Conservation (phyloP, 2,797 vertebrate species). For the Hapalemur alaotrensis region DNA sequence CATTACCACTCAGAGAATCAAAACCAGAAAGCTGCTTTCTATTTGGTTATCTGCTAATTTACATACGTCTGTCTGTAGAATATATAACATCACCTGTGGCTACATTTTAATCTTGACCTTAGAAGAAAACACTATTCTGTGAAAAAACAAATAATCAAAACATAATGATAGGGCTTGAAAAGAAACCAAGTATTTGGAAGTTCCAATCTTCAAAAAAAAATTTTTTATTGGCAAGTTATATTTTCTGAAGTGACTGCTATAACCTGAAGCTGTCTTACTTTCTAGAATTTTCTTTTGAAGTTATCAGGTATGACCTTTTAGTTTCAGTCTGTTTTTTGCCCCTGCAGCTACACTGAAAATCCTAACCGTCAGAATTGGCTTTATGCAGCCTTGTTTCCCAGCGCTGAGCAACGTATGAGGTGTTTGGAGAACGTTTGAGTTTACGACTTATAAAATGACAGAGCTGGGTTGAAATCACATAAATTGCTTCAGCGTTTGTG, state of each 20-base stretch:
- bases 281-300: slow-evolving; percentile 22
- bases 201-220: background rate
- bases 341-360: background rate
- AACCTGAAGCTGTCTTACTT: background rate
- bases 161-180: background rate
- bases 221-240: background rate
- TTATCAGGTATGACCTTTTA: background rate
- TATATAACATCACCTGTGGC: background rate
- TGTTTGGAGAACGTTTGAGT: background rate
- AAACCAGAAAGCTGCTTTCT: slow-evolving; percentile 5
- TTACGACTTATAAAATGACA: background rate
- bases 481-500: background rate
- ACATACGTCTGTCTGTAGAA: background rate
- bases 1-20: background rate
- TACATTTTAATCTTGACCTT: slow-evolving; percentile 12
- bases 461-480: background rate
- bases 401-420: background rate
- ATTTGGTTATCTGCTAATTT: background rate
- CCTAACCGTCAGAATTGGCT: background rate
- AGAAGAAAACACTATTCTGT: background rate
- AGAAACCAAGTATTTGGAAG: background rate
- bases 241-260: background rate
- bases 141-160: background rate
- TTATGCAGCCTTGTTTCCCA: background rate
- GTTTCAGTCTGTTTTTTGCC: background rate